Evolutionary conservation across 1,140 invertebrate species (phyloP).

Genomic region (Galleria mellonella): DNA sequence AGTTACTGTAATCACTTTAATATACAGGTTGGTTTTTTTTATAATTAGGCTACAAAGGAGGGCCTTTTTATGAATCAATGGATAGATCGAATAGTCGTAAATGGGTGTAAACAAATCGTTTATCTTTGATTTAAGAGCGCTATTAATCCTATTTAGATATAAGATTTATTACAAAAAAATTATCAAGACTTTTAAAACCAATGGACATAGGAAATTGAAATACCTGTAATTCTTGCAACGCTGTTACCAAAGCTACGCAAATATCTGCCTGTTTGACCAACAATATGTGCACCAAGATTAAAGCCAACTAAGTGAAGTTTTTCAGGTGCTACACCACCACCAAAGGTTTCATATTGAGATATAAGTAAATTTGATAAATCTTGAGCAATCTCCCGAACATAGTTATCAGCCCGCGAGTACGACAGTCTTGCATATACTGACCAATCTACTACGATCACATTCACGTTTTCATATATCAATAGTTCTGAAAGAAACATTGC

Average conservation of each 20-base stretch:
- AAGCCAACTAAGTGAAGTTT: slow-evolving; percentile 86
- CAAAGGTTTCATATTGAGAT: too few species aligned
- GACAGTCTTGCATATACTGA: not conserved
- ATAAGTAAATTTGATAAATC: too few species aligned
- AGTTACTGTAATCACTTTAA: too few species aligned
- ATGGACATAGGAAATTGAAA: slow-evolving; percentile 12
- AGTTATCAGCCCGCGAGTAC: not conserved
- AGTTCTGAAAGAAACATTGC: not conserved
- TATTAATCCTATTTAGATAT: too few species aligned
- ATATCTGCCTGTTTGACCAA: slow-evolving; percentile 86
- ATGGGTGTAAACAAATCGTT: too few species aligned
- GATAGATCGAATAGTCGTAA: too few species aligned
- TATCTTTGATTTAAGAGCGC: too few species aligned
- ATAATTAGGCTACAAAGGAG: too few species aligned
- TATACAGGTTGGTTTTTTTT: too few species aligned
- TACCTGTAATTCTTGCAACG: slow-evolving; percentile 71
- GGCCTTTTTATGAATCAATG: too few species aligned
- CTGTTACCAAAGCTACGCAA: slow-evolving; percentile 36
- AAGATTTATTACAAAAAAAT: too few species aligned
- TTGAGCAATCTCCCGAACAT: not conserved
- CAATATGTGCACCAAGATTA: slow-evolving; percentile 87
- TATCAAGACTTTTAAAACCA: slow-evolving; percentile 12
- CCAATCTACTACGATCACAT: not conserved
- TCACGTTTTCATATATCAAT: not conserved
- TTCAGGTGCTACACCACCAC: too few species aligned